Evolutionary conservation across 2,888 invertebrate genomes (phyloP).

Genomic region (Eupelmus urozonus): DNA sequence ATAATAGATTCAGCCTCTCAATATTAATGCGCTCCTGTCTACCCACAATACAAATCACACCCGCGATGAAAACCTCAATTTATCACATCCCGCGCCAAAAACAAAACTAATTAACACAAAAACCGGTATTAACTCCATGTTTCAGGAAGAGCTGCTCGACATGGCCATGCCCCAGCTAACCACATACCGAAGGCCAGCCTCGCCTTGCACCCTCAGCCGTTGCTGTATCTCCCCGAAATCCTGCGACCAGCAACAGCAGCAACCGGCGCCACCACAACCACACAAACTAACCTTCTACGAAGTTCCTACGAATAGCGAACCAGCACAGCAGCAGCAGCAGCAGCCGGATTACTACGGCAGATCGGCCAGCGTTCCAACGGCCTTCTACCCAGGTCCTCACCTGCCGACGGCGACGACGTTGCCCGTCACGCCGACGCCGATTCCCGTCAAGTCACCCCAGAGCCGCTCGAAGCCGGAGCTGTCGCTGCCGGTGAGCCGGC

Average conservation of each 20-base stretch:
- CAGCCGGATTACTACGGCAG: slow-evolving; percentile 12
- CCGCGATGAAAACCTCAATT: no score
- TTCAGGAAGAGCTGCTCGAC: slow-evolving; percentile 28
- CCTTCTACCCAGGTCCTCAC: background rate
- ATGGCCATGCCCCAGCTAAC: background rate
- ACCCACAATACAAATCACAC: no score
- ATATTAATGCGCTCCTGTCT: no score
- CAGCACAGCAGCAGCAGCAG: background rate
- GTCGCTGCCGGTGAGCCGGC: slow-evolving; percentile 71
- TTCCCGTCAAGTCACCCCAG: background rate
- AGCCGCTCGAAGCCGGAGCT: slow-evolving; percentile 52
- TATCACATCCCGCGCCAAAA: no score
- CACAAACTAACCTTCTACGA: slow-evolving; percentile 20
- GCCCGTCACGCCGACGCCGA: background rate
- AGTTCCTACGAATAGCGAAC: slow-evolving; percentile 21
- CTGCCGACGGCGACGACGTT: background rate
- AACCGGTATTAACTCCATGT: background rate
- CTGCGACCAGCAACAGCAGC: background rate
- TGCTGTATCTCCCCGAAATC: slow-evolving; percentile 15
- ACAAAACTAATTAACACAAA: no score
- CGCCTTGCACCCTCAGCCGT: slow-evolving; percentile 1
- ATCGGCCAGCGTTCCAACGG: slow-evolving; percentile 5
- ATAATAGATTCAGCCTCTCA: no score
- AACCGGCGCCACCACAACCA: no score
- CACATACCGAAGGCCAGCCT: slow-evolving; percentile 5